A percentile compares a stretch with the other conserved stretches of the same genome.
These are phyloP conservation scores for Machimus atricapillus DNA, from an alignment of 2,888 invertebrate species.

Conservation along the genomic window DNA sequence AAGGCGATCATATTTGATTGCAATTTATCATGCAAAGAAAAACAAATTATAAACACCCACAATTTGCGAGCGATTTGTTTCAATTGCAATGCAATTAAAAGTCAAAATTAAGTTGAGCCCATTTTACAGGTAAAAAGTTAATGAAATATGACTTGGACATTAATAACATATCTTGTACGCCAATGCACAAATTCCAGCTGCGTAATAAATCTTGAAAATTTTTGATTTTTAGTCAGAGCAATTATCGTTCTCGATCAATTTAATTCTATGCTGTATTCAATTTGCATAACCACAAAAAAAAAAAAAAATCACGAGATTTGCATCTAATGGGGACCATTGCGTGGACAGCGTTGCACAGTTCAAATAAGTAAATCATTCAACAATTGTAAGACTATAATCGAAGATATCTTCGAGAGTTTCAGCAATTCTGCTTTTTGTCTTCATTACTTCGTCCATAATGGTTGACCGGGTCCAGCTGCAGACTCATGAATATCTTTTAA, in stretches of 20 bases:
- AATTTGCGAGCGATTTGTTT: background rate
- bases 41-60: background rate
- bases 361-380: background rate
- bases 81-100: background rate
- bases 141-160: background rate
- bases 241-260: background rate
- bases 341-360: background rate
- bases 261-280: background rate
- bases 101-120: background rate
- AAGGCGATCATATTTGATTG: background rate
- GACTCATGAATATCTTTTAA: conserved; percentile 1
- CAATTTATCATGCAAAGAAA: background rate
- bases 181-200: background rate
- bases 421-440: background rate
- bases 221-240: background rate
- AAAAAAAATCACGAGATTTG: background rate
- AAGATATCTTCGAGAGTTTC: background rate
- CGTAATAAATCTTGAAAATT: background rate
- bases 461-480: background rate
- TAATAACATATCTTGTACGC: background rate
- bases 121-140: background rate
- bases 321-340: background rate
- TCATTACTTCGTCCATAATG: background rate
- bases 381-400: background rate
- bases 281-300: background rate